Evolutionary conservation across 2,797 vertebrate species (phyloP).

Genomic region (Danio jaintianensis): DNA sequence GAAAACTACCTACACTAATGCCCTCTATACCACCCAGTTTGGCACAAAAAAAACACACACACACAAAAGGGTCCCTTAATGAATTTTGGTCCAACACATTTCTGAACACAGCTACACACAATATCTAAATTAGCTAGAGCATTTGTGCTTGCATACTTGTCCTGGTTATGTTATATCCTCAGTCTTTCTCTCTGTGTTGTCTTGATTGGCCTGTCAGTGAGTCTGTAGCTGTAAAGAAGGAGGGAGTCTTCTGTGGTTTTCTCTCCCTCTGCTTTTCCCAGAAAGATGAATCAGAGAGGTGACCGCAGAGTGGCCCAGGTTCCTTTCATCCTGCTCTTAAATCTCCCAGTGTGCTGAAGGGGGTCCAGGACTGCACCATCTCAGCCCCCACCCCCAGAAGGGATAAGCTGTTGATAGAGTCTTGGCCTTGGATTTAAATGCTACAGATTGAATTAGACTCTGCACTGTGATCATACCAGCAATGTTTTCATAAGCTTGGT

Average conservation of each 20-base stretch:
- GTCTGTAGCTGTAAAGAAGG: conserved; percentile 57
- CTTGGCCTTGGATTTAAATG: conserved; percentile 56
- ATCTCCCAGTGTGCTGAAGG: conserved; percentile 59
- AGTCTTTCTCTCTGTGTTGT: conserved; percentile 4
- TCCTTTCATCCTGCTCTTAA: conserved; percentile 67
- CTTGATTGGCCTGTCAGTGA: conserved; percentile 20
- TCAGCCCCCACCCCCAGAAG: conserved; percentile 17
- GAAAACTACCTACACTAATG: background rate
- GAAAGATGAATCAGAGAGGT: conserved; percentile 78
- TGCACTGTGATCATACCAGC: conserved; percentile 14
- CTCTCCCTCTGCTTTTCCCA: conserved; percentile 66
- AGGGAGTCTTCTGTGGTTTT: conserved; percentile 61
- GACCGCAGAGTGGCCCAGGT: conserved; percentile 71
- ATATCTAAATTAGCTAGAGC: background rate
- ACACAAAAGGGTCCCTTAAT: background rate
- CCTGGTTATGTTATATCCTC: background rate
- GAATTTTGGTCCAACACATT: conserved; percentile 8
- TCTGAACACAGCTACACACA: background rate
- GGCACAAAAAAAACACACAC: too few relatives aligned
- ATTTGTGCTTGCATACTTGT: background rate
- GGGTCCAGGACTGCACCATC: conserved; percentile 55
- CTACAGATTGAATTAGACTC: conserved; percentile 38
- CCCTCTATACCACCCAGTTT: background rate
- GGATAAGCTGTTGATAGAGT: conserved; percentile 62
- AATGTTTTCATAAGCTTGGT: conserved; percentile 8